Evolutionary conservation across 2,888 invertebrate species (phyloP), one percentile per base, ranked within the genome.

Genomic region (Andrena fulva): DNA sequence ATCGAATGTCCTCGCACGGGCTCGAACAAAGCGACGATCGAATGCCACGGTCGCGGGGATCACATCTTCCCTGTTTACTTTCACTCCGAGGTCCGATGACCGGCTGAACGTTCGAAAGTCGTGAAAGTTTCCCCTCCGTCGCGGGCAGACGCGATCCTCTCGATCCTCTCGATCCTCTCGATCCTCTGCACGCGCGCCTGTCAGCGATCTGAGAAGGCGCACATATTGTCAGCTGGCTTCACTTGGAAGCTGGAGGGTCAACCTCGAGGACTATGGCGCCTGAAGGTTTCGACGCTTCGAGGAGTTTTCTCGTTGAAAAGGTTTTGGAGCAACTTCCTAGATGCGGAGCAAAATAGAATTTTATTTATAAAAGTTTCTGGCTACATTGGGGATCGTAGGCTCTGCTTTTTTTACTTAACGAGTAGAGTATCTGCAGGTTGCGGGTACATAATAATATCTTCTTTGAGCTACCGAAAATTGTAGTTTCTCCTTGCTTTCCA

Each of bases 21-120:
- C 69, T 60, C 67, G 69, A 67, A 69, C 68, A 63, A 73, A 77
- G 68, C 50, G 60, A 82, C 31, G 71, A 80, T 68, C 81, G 85
- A 90, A 90, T 91, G 91, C 88, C 89, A 91, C 76, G 87, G 90
- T 86, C 90, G 88, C 81, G 75, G 73, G 75, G 82, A 85, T 84
- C 85, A 66, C 82, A 85, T 86, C 87, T 83, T 87, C 74, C 80
- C 82, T 75, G 74, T 82, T 89, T 88, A 91, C 92, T 92, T 92
- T 92, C 92, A 92, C 92, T 92, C 52, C 79, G 77, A 84, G 80
- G 89, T 90, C 89, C 89, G 91, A 89, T 90, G 91, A 91, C 90
- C 92, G 91, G 84, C 84, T 85, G 90, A 89, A 86, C 86, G 89
- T 88, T 91, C 85, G 92, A 92, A 92, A 92, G 92, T 92, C 85